Evolutionary conservation across 2,888 invertebrate genomes (phyloP).

Genomic region (Apeira syringaria): DNA sequence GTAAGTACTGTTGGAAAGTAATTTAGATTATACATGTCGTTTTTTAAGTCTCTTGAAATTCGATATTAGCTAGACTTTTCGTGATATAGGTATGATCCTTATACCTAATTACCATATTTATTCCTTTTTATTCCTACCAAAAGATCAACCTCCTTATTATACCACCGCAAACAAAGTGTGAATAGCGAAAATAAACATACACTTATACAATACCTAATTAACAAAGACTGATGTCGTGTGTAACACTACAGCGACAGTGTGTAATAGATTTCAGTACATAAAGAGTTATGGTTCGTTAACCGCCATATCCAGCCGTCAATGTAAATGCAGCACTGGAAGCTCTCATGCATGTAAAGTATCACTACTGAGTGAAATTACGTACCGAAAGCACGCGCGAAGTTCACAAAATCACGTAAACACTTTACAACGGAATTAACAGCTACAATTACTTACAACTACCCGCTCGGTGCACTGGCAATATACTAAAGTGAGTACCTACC

Average conservation of each 20-base stretch:
- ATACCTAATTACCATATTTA: too few species aligned
- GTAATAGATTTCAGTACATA: not conserved
- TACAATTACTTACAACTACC: conserved; percentile 61
- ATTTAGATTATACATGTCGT: too few species aligned
- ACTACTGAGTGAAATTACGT: conserved; percentile 18
- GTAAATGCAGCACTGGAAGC: conserved; percentile 12
- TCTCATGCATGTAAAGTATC: conserved; percentile 12
- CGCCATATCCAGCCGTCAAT: conserved; percentile 19
- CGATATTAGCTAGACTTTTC: too few species aligned
- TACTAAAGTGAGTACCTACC: conserved; percentile 70
- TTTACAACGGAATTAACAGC: conserved; percentile 63
- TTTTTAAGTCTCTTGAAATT: too few species aligned
- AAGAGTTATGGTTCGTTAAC: not conserved
- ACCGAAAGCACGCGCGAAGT: conserved; percentile 43
- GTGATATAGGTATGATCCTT: too few species aligned
- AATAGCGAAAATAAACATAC: too few species aligned
- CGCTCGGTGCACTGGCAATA: conserved; percentile 60
- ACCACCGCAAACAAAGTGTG: too few species aligned
- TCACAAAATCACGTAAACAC: conserved; percentile 51
- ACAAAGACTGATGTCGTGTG: too few species aligned
- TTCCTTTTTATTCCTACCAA: too few species aligned
- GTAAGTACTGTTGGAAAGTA: too few species aligned
- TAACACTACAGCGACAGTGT: not conserved
- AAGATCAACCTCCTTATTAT: too few species aligned
- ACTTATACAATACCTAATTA: too few species aligned